Conservation (phyloP, 1,140 invertebrate species). For the Aphaenogaster rudis region DNA sequence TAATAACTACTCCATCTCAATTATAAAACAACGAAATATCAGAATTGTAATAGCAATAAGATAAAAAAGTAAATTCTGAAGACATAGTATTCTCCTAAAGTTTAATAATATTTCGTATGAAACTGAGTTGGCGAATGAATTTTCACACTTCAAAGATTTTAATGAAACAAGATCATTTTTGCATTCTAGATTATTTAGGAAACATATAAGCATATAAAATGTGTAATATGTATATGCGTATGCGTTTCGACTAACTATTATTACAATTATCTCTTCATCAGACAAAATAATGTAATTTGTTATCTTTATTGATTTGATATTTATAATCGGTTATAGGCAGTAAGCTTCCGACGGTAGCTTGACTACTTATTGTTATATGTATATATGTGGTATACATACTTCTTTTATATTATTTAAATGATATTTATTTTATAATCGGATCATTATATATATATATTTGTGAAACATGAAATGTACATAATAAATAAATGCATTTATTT, state of each 20-base stretch:
- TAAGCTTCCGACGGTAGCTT: constrained; percentile 54
- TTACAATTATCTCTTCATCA: constrained; percentile 49
- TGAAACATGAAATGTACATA: constrained; percentile 74
- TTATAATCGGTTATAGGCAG: constrained; percentile 68
- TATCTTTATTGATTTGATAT: constrained; percentile 69
- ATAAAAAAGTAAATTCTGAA: background rate
- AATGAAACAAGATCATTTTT: background rate
- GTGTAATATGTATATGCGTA: background rate
- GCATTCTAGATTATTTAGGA: background rate
- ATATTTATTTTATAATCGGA: constrained; percentile 79
- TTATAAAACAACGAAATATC: constrained; percentile 21
- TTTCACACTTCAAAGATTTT: constrained; percentile 17
- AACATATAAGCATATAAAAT: constrained; percentile 26
- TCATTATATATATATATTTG: constrained; percentile 49
- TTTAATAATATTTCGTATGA: background rate
- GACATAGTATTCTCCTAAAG: background rate
- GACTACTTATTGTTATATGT: constrained; percentile 71
- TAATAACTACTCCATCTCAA: constrained; percentile 7
- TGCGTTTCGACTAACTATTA: constrained; percentile 32
- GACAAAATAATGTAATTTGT: constrained; percentile 63
- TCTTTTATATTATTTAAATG: constrained; percentile 75
- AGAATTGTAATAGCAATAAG: constrained; percentile 21
- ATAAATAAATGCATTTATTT: constrained; percentile 73
- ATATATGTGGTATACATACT: constrained; percentile 73
- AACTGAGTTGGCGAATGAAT: constrained; percentile 34